Base-by-base conservation (phyloP, 2,797 vertebrate species). In the Sylvia borin region DNA sequence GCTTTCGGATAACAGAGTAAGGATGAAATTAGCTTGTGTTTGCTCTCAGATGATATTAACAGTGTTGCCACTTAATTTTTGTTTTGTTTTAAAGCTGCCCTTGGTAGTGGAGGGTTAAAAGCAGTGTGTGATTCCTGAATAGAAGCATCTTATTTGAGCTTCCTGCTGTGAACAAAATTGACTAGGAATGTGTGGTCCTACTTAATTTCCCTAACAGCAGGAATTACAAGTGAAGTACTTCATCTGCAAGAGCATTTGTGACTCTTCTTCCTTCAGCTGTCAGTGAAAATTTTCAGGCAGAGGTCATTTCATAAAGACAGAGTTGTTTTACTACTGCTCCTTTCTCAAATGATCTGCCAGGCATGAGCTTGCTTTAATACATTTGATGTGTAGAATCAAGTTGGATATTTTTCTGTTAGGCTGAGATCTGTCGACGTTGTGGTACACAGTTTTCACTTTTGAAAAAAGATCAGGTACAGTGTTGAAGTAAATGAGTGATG, bases 201-300 rank as follows among this genome's bases (percentile, higher is more conserved):
- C 77, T 78, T 97, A 93, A 97, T 98, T 97, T 97, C 92, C 91
- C 86, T 96, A 97, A 94, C 97, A 97, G 97, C 97, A 74, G 97
- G 96, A 72, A 58, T 65, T 85, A 31, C 54, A 82, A 92, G 93
- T 84, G 36, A 85, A 92, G 60, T 65, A 55, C 78, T 90, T 92
- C 22, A 77, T 85, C 88, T 93, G 70, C 60, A 95, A 76, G 43
- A 82, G 29, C 78, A 40, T 72, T 76, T 86, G 66, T 71, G n/a
- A 31, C 64, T 88, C 86, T 68, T 81, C 43, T 62, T 47, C 76
- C 61, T 93, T 95, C 57, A 68, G 47, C 82, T 73, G 15, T 45
- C 83, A 38, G 60, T 25, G 72, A 47, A 55, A 85, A 45, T 75
- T 88, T 81, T 83, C 81, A 90, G 75, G 55, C 88, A 92, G 92